Evolutionary conservation across 2,888 invertebrate species (phyloP).

Genomic region (Spatulosminthurus flaviceps): DNA sequence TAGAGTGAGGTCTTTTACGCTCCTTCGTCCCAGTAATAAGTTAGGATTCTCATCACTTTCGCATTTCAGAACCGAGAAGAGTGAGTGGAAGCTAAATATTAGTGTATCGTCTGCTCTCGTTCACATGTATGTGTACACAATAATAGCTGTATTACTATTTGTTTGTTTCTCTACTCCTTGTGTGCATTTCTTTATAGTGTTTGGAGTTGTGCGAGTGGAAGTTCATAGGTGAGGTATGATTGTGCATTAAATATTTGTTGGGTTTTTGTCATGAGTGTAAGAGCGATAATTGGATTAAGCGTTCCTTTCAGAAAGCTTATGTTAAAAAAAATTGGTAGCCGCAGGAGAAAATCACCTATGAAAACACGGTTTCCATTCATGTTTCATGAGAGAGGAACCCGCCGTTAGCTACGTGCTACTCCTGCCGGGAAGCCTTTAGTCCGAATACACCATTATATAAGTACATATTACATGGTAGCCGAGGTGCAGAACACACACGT

Average conservation of each 20-base stretch:
- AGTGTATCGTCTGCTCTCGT: too few species aligned
- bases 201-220: too few species aligned
- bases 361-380: conserved; percentile 6
- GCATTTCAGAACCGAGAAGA: too few species aligned
- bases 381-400: not conserved
- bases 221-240: not conserved
- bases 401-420: not conserved
- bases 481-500: not conserved
- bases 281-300: conserved; percentile 11
- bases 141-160: too few species aligned
- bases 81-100: too few species aligned
- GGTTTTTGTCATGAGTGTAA: not conserved
- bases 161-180: too few species aligned
- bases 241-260: not conserved
- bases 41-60: too few species aligned
- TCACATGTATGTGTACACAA: too few species aligned
- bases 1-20: too few species aligned
- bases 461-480: not conserved
- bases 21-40: too few species aligned
- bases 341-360: conserved; percentile 14
- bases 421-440: not conserved
- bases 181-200: too few species aligned
- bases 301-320: not conserved
- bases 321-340: not conserved
- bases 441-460: too few species aligned